Percentiles rank a stretch among this genome's conserved stretches.
phyloP scores from a whole-genome alignment of 2,113 vertebrate genomes.

The Muntiacus muntjak region DNA sequence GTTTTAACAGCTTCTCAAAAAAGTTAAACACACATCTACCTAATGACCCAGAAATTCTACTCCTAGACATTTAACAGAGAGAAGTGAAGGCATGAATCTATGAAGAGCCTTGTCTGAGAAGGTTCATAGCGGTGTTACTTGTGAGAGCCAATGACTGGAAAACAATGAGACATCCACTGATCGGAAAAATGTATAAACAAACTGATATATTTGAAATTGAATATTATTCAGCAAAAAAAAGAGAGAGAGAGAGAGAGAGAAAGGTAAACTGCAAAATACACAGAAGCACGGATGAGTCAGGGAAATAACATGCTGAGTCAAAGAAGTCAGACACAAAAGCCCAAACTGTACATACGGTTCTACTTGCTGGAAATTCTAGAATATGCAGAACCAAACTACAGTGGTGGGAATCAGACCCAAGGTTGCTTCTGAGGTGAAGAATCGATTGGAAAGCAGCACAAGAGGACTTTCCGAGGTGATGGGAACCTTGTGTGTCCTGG shows the following conservation, averaged over 20 bases:
- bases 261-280: background rate
- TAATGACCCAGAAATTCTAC: background rate
- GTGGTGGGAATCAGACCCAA: constrained; percentile 27
- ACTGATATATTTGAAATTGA: background rate
- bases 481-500: constrained; percentile 12
- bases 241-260: too few relatives aligned
- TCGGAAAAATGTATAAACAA: background rate
- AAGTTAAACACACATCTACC: background rate
- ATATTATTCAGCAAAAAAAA: background rate
- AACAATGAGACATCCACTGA: background rate
- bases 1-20: background rate
- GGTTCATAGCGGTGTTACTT: background rate
- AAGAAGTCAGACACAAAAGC: background rate
- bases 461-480: background rate
- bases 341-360: background rate
- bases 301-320: background rate
- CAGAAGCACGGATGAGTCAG: background rate
- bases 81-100: background rate
- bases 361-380: constrained; percentile 5
- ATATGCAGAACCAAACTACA: background rate
- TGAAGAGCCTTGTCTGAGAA: background rate
- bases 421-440: constrained; percentile 2
- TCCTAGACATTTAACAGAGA: background rate
- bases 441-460: background rate
- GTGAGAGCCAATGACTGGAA: background rate